These are phyloP conservation scores for Saimiri boliviensis DNA, from an alignment of 2,113 vertebrate genomes.

Conservation along the genomic window DNA sequence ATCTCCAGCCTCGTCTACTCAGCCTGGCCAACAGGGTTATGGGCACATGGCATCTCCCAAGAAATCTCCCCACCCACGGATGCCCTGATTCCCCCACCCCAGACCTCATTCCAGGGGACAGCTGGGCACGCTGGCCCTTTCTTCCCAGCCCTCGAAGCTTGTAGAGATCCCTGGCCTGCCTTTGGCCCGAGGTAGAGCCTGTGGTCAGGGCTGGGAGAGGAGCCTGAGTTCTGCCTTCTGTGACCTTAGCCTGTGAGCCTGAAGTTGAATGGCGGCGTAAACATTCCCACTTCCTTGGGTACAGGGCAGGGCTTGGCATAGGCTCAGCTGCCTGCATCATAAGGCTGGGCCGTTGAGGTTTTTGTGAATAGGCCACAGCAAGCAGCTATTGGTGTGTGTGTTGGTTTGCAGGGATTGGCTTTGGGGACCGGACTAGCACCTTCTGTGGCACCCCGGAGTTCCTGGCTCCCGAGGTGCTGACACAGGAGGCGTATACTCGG, in stretches of 20 bases:
- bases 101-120: not conserved
- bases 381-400: not conserved
- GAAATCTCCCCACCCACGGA: not conserved
- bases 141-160: not conserved
- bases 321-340: too few relatives aligned
- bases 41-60: not conserved
- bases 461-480: constrained; percentile 96
- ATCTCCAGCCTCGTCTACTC: not conserved
- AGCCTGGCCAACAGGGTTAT: not conserved
- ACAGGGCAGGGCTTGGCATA: not conserved
- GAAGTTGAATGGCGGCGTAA: not conserved
- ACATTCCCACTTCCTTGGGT: rapidly evolving
- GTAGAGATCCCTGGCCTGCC: not conserved
- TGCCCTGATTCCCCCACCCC: not conserved
- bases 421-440: constrained; percentile 95
- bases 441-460: constrained; percentile 99
- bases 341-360: not conserved
- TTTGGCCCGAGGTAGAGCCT: not conserved
- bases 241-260: not conserved
- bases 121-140: not conserved
- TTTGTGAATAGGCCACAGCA: not conserved
- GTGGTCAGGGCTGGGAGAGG: not conserved
- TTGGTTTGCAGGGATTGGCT: constrained; percentile 90
- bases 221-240: not conserved
- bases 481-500: constrained; percentile 93